Percentiles rank a stretch among this genome's conserved stretches.
Evolutionary conservation across 2,888 invertebrate genomes (phyloP).

Genomic region (Acholoe squamosa): DNA sequence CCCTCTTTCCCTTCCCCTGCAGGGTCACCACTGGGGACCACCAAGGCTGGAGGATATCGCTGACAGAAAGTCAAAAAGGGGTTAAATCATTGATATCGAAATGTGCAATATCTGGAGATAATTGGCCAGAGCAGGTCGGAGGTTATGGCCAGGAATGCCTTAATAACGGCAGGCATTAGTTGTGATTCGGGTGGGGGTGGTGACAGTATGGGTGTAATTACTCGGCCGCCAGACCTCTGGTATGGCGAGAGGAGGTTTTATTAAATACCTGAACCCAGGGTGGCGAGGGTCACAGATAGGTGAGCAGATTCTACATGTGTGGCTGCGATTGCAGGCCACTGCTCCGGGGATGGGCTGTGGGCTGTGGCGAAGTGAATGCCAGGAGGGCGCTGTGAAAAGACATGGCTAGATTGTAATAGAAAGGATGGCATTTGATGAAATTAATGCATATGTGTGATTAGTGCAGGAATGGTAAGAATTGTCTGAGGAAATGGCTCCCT

Average conservation of each 20-base stretch:
- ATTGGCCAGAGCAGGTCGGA: not conserved
- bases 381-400: too few species aligned
- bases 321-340: not conserved
- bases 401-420: too few species aligned
- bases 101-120: constrained; percentile 33
- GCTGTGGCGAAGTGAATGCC: too few species aligned
- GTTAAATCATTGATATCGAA: constrained; percentile 53
- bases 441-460: not conserved
- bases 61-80: constrained; percentile 52
- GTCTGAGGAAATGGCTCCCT: too few species aligned
- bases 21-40: not conserved
- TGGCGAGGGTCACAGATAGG: not conserved
- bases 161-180: constrained; percentile 41
- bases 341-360: not conserved
- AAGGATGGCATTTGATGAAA: too few species aligned
- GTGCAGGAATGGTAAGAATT: not conserved
- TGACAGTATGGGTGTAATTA: not conserved
- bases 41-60: not conserved
- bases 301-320: not conserved
- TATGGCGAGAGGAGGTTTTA: not conserved
- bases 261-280: constrained; percentile 35
- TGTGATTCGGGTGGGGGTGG: not conserved
- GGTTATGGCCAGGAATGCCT: constrained; percentile 48
- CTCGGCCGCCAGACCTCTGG: not conserved
- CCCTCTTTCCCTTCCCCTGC: not conserved